A percentile compares a stretch with the other conserved stretches of the same genome.
Evolutionary conservation across 2,797 vertebrate genomes (phyloP).

Genomic region (Hyperoplus lanceolatus): DNA sequence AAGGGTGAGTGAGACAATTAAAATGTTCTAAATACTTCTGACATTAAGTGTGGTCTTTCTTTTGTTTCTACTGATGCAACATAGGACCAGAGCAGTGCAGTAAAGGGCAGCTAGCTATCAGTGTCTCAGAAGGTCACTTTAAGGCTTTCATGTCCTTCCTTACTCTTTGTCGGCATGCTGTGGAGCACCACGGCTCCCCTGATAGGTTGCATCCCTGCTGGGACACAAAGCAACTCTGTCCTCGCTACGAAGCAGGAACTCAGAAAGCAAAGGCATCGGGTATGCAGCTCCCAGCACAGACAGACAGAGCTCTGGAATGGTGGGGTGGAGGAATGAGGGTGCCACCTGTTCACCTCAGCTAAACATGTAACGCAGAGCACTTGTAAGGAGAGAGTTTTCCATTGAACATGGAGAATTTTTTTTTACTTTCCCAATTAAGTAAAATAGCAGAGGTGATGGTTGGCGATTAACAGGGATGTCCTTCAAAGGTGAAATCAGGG

Average conservation of each 20-base stretch:
- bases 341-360: constrained; percentile 80
- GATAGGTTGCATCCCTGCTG: constrained; percentile 59
- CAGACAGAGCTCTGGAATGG: constrained; percentile 41
- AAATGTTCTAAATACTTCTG: constrained; percentile 6
- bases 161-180: constrained; percentile 61
- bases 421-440: constrained; percentile 15
- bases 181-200: constrained; percentile 36
- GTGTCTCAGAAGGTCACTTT: constrained; percentile 72
- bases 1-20: background rate
- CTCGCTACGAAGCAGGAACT: constrained; percentile 64
- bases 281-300: constrained; percentile 63
- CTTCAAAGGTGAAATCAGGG: background rate
- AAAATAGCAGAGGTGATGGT: constrained; percentile 15
- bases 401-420: constrained; percentile 35
- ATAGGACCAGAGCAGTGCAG: constrained; percentile 35
- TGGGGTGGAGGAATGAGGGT: constrained; percentile 33
- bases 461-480: constrained; percentile 30
- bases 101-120: constrained; percentile 72
- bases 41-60: background rate
- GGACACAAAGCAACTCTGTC: constrained; percentile 58
- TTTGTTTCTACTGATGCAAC: constrained; percentile 36
- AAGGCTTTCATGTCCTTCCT: constrained; percentile 62
- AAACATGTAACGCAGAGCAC: constrained; percentile 39
- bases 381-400: constrained; percentile 44
- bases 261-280: constrained; percentile 58